These are phyloP conservation scores for Drosophila trichaetosa DNA, from an alignment of 2,888 invertebrate species.

Conservation along the genomic window DNA sequence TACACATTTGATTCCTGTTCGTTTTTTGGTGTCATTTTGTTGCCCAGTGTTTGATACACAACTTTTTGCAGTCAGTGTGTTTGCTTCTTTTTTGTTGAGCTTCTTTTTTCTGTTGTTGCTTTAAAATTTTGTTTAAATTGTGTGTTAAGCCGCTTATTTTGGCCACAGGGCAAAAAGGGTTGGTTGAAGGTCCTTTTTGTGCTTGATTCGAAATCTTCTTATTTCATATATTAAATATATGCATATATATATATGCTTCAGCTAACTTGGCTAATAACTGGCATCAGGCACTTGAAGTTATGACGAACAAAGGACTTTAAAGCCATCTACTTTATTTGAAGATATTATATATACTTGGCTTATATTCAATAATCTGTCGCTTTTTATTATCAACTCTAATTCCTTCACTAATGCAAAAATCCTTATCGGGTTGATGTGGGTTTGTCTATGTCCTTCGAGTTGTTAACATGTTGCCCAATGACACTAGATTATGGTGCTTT, in stretches of 20 bases:
- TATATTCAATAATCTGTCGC: not conserved
- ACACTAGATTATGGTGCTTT: not conserved
- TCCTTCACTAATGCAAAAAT: not conserved
- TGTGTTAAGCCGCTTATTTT: constrained; percentile 49
- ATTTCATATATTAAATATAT: not conserved
- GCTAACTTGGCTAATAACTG: not conserved
- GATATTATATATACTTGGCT: not conserved
- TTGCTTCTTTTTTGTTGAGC: constrained; percentile 5
- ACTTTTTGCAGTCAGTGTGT: constrained; percentile 1
- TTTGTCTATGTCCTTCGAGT: rapidly evolving
- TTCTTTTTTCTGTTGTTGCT: not conserved
- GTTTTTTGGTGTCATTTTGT: constrained; percentile 10
- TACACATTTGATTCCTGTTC: constrained; percentile 4
- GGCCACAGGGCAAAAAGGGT: constrained; percentile 9
- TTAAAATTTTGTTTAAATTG: constrained; percentile 33
- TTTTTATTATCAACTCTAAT: not conserved
- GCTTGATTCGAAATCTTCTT: not conserved
- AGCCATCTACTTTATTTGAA: not conserved
- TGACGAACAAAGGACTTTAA: not conserved
- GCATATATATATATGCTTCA: not conserved
- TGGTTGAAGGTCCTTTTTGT: constrained; percentile 6
- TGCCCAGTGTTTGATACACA: constrained; percentile 7
- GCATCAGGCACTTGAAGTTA: not conserved
- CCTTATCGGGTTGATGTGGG: not conserved
- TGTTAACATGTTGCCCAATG: not conserved